phyloP scores from a whole-genome alignment of 2,888 invertebrate genomes.

The Lamellibrachia columna region DNA sequence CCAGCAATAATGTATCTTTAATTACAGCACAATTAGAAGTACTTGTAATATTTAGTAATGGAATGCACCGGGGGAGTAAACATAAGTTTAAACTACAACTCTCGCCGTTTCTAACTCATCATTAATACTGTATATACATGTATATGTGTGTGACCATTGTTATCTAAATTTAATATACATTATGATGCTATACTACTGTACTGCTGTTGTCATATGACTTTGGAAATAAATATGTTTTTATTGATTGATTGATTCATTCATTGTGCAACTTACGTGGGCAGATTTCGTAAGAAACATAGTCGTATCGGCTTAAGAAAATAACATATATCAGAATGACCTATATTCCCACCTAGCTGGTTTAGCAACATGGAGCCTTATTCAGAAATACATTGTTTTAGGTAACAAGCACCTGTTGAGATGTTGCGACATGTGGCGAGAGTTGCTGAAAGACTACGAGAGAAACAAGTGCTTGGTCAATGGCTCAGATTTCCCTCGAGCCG shows the following conservation, averaged over 20 bases:
- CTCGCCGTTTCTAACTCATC: too few relatives aligned
- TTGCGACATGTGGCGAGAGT: conserved; percentile 48
- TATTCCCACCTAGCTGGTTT: background rate
- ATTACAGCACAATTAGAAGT: too few relatives aligned
- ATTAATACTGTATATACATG: too few relatives aligned
- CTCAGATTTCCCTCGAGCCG: background rate
- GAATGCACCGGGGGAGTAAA: too few relatives aligned
- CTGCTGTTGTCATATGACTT: background rate
- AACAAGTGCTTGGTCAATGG: background rate
- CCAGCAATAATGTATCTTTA: too few relatives aligned
- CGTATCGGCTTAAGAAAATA: background rate
- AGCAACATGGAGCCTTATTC: background rate
- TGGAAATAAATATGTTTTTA: background rate
- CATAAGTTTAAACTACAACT: too few relatives aligned
- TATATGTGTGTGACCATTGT: too few relatives aligned
- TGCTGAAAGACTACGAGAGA: conserved; percentile 42
- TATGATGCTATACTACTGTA: too few relatives aligned
- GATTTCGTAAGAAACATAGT: background rate
- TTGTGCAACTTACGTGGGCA: background rate
- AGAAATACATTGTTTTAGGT: conserved; percentile 43
- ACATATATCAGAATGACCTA: background rate
- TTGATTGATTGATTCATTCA: background rate
- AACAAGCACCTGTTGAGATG: conserved; percentile 52
- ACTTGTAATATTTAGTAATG: too few relatives aligned
- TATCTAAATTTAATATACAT: too few relatives aligned